Conservation (phyloP, 2,888 invertebrate genomes). For the Hyppa rectilinea region DNA sequence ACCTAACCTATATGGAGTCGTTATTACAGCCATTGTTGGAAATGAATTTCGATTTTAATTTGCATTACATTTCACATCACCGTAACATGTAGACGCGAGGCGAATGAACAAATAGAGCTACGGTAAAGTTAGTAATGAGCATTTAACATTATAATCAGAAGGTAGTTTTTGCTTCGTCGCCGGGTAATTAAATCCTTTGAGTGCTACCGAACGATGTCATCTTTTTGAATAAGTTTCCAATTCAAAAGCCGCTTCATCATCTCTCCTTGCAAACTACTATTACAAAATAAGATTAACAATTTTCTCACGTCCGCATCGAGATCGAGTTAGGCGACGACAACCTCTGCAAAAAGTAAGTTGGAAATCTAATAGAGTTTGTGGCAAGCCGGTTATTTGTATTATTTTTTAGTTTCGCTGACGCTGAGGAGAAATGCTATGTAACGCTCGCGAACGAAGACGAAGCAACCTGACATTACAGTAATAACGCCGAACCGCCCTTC, state of each 20-base stretch:
- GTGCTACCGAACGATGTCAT: constrained; percentile 64
- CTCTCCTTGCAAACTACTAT: constrained; percentile 77
- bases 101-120: constrained; percentile 44
- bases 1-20: constrained; percentile 30
- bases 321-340: constrained; percentile 87
- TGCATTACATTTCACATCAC: constrained; percentile 52
- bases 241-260: constrained; percentile 77
- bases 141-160: constrained; percentile 48
- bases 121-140: constrained; percentile 41
- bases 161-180: constrained; percentile 45
- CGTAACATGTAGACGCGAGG: constrained; percentile 31
- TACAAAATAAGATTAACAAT: constrained; percentile 86
- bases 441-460: constrained; percentile 86
- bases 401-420: constrained; percentile 85
- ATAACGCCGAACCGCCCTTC: constrained; percentile 87
- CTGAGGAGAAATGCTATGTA: constrained; percentile 86
- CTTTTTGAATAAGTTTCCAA: constrained; percentile 74
- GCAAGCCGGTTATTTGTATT: constrained; percentile 87
- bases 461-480: constrained; percentile 88
- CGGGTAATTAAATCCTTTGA: constrained; percentile 67
- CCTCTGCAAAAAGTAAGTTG: constrained; percentile 88
- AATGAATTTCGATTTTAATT: constrained; percentile 46
- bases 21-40: constrained; percentile 31
- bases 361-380: constrained; percentile 90
- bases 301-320: constrained; percentile 88